A percentile compares a stretch with the other conserved stretches of the same genome.
phyloP scores from a whole-genome alignment of 2,888 invertebrate species.

The Acanthosepion lycidas region DNA sequence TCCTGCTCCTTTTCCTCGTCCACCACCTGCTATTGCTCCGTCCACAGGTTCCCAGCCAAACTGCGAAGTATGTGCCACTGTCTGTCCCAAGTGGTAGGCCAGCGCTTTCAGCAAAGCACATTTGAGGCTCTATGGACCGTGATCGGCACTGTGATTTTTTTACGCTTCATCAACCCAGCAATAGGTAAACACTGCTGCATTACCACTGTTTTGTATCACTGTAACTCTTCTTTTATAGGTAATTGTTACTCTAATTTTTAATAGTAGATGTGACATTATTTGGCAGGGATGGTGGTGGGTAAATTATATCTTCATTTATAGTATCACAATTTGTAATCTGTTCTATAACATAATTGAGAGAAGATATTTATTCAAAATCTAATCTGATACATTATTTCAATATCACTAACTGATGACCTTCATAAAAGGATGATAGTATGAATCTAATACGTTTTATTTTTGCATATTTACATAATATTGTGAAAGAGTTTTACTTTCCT shows the following conservation, averaged over 20 bases:
- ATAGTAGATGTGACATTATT: background rate
- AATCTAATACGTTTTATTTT: background rate
- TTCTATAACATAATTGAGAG: background rate
- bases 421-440: background rate
- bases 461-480: background rate
- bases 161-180: constrained; percentile 97
- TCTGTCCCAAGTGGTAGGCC: constrained; percentile 81
- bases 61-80: constrained; percentile 98
- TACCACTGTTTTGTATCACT: constrained; percentile 3
- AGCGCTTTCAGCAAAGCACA: constrained; percentile 73
- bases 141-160: constrained; percentile 92
- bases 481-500: background rate
- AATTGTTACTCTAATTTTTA: background rate
- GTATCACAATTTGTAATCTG: background rate
- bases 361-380: background rate
- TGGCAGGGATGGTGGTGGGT: background rate
- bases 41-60: constrained; percentile 88
- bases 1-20: background rate
- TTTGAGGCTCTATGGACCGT: constrained; percentile 81
- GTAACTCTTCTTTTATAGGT: background rate
- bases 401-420: background rate
- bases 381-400: background rate
- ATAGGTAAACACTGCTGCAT: constrained; percentile 77
- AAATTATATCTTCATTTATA: background rate
- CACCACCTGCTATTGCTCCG: background rate